Base-by-base conservation (phyloP, 2,888 invertebrate species). In the Drosophila conformis region DNA sequence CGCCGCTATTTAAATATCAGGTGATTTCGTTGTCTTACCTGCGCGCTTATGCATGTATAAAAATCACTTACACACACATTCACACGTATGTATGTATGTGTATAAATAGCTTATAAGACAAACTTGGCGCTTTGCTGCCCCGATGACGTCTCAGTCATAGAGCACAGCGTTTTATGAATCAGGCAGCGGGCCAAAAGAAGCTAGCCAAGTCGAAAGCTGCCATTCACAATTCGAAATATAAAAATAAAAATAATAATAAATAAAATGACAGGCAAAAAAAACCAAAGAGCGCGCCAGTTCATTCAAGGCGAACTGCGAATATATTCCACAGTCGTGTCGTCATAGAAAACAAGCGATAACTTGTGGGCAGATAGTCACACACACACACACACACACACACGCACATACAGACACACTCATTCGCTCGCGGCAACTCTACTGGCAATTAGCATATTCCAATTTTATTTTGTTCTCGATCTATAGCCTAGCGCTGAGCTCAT, bases 1-100 rank as follows among this genome's bases (percentile, higher is more conserved):
- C 75, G 80, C 72, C 71, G 73, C 88, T 90, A 90, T 87, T 87
- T 89, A 90, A 87, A 87, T 69, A 87, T 87, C 87, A 87, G 87
- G 87, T 87, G 87, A 87, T 87, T 90, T 79, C 51, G 72, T 64
- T 74, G 76, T 73, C 59, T 87, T 72, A 84, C 85, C 82, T 70
- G 76, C 42, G 57, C 63, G 64, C 54, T 57, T 59, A 49, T 54
- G 75, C 78, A 69, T 63, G 69, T 61, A 67, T 64, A 58, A 63
- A 60, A 36, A 33, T 52, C 38, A 54, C 48, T 66, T 21, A 56
- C 8, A 40, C 0, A n/a, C 8, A 67, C 27, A 66, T 18, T 21
- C 15, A 35, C 5, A 5, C 27, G 27, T 29, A 49, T 13, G 18
- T 6, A 5, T 5, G 27, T 29, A 49, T 13, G 18, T 6, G 36